A percentile compares a stretch with the other conserved stretches of the same genome.
Conservation (phyloP, 2,888 invertebrate species). For the Philonicus albiceps region DNA sequence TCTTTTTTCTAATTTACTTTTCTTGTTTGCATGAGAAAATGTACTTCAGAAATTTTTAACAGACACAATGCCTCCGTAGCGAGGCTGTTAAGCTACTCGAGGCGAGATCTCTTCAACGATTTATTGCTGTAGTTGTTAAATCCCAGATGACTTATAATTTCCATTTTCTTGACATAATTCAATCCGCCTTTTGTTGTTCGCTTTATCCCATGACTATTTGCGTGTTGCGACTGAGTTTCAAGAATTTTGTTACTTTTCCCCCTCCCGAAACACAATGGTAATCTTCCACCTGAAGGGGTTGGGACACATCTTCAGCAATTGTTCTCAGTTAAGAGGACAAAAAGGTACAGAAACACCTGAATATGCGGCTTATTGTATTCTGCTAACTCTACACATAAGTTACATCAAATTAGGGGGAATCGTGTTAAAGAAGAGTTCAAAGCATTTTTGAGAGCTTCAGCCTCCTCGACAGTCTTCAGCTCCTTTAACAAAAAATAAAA, state of each 20-base stretch:
- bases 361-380: background rate
- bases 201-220: background rate
- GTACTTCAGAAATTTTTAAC: background rate
- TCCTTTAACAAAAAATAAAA: background rate
- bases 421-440: background rate
- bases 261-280: background rate
- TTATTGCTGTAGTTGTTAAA: conserved; percentile 10
- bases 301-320: background rate
- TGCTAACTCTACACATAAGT: background rate
- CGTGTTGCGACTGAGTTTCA: background rate
- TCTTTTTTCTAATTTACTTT: background rate
- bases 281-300: background rate
- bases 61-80: background rate
- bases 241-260: background rate
- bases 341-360: background rate
- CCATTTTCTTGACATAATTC: conserved; percentile 25
- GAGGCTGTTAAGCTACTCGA: background rate
- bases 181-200: conserved; percentile 18
- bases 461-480: background rate
- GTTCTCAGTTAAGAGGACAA: background rate
- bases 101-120: background rate
- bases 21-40: background rate
- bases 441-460: background rate
- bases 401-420: background rate
- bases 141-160: conserved; percentile 30